phyloP scores from a whole-genome alignment of 2,113 vertebrate species.

The Nansenia antarctica region DNA sequence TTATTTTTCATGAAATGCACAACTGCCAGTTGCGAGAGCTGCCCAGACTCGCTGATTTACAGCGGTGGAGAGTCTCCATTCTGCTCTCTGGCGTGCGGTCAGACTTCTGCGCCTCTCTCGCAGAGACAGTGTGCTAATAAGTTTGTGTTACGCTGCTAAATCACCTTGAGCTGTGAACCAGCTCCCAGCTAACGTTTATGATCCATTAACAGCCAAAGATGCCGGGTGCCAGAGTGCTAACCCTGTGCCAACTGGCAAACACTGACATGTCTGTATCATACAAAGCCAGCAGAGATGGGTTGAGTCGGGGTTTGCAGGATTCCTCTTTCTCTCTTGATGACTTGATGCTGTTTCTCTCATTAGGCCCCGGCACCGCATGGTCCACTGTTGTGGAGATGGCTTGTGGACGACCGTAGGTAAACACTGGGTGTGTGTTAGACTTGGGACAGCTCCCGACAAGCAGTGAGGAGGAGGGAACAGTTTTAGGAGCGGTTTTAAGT shows the following conservation, averaged over 20 bases:
- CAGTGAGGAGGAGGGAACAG: conserved; percentile 58
- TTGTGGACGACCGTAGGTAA: conserved; percentile 58
- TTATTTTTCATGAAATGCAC: conserved; percentile 52
- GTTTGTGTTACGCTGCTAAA: conserved; percentile 67
- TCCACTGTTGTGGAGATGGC: conserved; percentile 52
- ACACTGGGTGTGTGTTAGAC: conserved; percentile 47
- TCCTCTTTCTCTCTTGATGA: conserved; percentile 42
- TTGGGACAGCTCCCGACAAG: conserved; percentile 58
- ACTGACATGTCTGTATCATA: conserved; percentile 43
- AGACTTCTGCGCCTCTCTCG: conserved; percentile 50
- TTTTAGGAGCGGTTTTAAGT: conserved; percentile 65
- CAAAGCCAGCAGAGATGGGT: conserved; percentile 46
- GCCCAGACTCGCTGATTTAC: conserved; percentile 50
- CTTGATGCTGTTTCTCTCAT: conserved; percentile 65
- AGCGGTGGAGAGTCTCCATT: conserved; percentile 31
- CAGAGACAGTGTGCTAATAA: conserved; percentile 61
- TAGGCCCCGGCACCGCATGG: conserved; percentile 50
- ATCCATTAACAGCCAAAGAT: conserved; percentile 60
- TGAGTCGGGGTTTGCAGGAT: conserved; percentile 55
- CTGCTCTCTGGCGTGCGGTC: conserved; percentile 40
- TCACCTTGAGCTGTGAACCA: conserved; percentile 64
- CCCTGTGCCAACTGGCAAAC: conserved; percentile 60
- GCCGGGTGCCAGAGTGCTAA: conserved; percentile 48
- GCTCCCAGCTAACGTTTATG: conserved; percentile 66
- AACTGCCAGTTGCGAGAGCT: conserved; percentile 32